Base-by-base conservation (phyloP, 1,140 invertebrate species). In the Macrobrachium rosenbergii region DNA sequence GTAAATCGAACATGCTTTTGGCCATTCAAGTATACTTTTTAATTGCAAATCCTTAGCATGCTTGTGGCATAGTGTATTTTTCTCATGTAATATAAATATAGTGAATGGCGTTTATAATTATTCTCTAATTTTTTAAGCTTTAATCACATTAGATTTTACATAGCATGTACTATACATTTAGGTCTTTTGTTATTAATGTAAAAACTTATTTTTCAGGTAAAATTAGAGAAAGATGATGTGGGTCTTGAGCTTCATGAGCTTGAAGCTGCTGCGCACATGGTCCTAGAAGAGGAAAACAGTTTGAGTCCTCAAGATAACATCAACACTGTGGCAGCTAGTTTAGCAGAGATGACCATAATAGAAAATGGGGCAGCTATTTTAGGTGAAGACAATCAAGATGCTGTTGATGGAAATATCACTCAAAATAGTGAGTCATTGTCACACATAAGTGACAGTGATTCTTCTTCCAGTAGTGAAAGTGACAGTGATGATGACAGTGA, bases 161-260 rank as follows among this genome's bases (percentile, higher is more conserved):
- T 37, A 3, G 28, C 28, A 37, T 37, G 3, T 37, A 37, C 1
- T 37, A 37, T 37, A 37, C 28, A 37, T 37, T 37, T 37, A 3
- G 28, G 28, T 1, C 3, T 37, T 37, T 37, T 37, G 28, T 37
- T 37, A 37, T 37, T 37, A 37, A 37, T 37, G 28, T 37, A 37
- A 37, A n/a, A 37, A 37, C 28, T 37, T 43, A 11, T 82, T 10
- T 72, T 78, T 78, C 73, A 88, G 87, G 60, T 88, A 58, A 67
- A 88, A n/a, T n/a, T 88, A 16, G 37, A 17, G 11, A 89, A 89
- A 64, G n/a, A 19, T 59, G 77, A 86, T 37, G n/a, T 89, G 23
- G 80, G 73, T 21, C 82, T 89, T 60, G 79, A 89, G 11, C 75
- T 89, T 11, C 80, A 89, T 23, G 80, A 78, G n/a, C 62, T 89